Evolutionary conservation across 2,888 invertebrate genomes (phyloP).

Genomic region (Ganaspis brasiliensis): DNA sequence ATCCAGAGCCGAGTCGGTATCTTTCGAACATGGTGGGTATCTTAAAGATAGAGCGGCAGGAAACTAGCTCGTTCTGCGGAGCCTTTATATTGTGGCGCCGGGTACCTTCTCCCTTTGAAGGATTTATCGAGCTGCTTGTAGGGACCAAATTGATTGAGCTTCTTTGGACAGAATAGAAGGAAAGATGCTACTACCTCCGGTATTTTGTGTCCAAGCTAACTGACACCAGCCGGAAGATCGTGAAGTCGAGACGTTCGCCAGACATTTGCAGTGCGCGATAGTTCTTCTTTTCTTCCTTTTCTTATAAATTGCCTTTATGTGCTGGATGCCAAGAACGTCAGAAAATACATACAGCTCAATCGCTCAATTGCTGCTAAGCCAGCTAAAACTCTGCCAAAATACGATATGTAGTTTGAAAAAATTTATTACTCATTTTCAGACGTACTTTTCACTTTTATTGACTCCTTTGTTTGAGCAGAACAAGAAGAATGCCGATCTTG

Average conservation of each 20-base stretch:
- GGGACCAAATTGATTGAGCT: constrained; percentile 42
- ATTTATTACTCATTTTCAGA: constrained; percentile 29
- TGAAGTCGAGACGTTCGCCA: constrained; percentile 33
- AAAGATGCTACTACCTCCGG: constrained; percentile 24
- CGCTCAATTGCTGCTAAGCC: constrained; percentile 36
- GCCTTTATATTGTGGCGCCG: constrained; percentile 38
- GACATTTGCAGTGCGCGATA: constrained; percentile 28
- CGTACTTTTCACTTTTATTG: constrained; percentile 13
- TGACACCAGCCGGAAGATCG: constrained; percentile 37
- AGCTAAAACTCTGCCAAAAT: constrained; percentile 36
- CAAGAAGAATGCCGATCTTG: background rate
- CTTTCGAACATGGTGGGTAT: constrained; percentile 38
- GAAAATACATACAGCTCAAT: constrained; percentile 25
- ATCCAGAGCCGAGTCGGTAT: constrained; percentile 33
- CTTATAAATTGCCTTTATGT: constrained; percentile 41
- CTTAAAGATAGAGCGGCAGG: constrained; percentile 29
- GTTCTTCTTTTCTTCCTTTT: constrained; percentile 12
- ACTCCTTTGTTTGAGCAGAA: constrained; percentile 5
- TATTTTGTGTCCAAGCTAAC: constrained; percentile 31
- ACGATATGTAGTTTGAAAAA: constrained; percentile 6
- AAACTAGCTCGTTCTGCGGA: constrained; percentile 42
- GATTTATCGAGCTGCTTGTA: constrained; percentile 32
- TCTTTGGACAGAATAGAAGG: constrained; percentile 36
- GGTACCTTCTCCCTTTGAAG: constrained; percentile 30
- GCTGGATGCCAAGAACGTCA: constrained; percentile 32